phyloP scores from a whole-genome alignment of 2,797 vertebrate genomes.

The Pseudochaenichthys georgianus region DNA sequence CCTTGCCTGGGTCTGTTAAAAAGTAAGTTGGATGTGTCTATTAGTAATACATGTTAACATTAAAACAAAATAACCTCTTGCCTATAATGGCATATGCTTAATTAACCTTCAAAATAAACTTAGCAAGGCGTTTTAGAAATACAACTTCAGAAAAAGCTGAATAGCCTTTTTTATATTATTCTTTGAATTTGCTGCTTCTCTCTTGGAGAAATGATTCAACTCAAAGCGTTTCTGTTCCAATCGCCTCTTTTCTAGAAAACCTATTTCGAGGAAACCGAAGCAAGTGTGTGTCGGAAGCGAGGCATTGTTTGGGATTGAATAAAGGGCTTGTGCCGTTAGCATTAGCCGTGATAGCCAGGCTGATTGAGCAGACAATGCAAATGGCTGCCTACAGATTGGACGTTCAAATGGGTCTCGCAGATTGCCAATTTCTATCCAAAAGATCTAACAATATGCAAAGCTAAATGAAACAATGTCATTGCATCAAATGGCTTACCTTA shows the following conservation, averaged over 20 bases:
- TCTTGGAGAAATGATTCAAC: background rate
- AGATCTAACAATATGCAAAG: conserved; percentile 40
- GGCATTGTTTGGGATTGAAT: conserved; percentile 14
- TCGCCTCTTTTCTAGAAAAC: background rate
- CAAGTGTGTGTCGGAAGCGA: background rate
- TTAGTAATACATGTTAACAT: background rate
- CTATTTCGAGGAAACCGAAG: background rate
- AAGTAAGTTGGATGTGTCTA: background rate
- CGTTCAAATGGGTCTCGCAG: conserved; percentile 44
- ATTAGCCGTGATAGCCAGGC: conserved; percentile 31
- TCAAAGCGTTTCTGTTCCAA: conserved; percentile 5
- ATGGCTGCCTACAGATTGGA: conserved; percentile 48
- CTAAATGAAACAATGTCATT: conserved; percentile 42
- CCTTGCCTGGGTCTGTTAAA: no score
- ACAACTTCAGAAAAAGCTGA: background rate
- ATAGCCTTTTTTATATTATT: background rate
- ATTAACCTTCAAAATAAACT: background rate
- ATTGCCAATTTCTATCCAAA: conserved; percentile 48
- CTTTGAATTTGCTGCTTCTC: background rate
- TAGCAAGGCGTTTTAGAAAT: no score
- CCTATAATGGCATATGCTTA: background rate
- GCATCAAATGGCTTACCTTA: conserved; percentile 26
- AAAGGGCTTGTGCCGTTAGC: conserved; percentile 25
- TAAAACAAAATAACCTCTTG: background rate
- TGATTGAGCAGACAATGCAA: conserved; percentile 39